These are phyloP conservation scores for Ctenopoma kingsleyae DNA, from an alignment of 2,797 vertebrate genomes.

Conservation along the genomic window DNA sequence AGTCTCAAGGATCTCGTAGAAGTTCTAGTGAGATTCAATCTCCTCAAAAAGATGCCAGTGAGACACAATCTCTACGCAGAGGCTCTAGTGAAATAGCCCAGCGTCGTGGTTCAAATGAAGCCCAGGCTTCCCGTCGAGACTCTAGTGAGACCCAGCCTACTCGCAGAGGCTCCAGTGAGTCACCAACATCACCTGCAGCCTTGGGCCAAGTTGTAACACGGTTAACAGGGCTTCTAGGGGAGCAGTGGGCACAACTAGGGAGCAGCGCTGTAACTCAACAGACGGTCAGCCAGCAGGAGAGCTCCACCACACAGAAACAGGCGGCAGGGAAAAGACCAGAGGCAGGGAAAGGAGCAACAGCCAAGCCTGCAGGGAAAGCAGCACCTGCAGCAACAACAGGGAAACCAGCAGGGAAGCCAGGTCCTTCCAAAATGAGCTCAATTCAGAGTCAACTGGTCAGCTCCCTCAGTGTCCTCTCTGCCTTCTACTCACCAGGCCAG, in stretches of 20 bases:
- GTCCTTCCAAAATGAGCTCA: conserved; percentile 94
- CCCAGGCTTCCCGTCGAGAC: conserved; percentile 47
- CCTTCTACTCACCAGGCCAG: conserved; percentile 91
- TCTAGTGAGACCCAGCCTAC: conserved; percentile 47
- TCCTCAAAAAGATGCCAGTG: conserved; percentile 52
- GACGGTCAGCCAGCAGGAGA: conserved; percentile 84
- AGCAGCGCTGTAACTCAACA: conserved; percentile 80
- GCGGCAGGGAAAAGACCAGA: conserved; percentile 73
- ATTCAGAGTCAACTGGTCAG: conserved; percentile 97
- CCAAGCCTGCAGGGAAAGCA: conserved; percentile 73
- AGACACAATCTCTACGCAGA: conserved; percentile 65
- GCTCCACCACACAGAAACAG: conserved; percentile 85
- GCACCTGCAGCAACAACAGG: conserved; percentile 59
- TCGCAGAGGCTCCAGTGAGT: conserved; percentile 73
- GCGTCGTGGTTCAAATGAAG: conserved; percentile 64
- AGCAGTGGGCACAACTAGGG: conserved; percentile 96
- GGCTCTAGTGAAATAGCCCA: conserved; percentile 67
- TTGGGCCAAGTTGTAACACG: conserved; percentile 94
- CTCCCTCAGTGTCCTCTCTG: conserved; percentile 94
- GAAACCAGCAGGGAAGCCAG: conserved; percentile 80
- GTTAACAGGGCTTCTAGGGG: conserved; percentile 95
- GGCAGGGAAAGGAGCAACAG: conserved; percentile 67
- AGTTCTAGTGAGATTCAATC: conserved; percentile 63
- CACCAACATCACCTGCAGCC: conserved; percentile 87
- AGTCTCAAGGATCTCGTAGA: conserved; percentile 65